Base-by-base conservation (phyloP, 2,888 invertebrate species). In the Perizoma affinitatum region DNA sequence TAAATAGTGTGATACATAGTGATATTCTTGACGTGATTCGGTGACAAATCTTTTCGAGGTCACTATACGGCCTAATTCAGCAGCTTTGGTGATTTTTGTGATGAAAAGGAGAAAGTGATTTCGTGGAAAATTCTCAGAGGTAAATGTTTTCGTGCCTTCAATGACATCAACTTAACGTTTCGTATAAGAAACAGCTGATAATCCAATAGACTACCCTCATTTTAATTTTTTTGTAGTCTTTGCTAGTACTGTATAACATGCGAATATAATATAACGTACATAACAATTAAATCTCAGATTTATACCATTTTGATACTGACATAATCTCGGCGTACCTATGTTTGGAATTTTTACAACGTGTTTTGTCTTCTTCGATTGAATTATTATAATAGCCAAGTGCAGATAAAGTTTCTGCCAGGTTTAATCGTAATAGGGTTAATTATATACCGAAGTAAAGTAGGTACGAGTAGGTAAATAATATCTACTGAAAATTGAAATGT, bases 21-120 rank as follows among this genome's bases (percentile, higher is more conserved):
- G 71, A 69, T 76, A 78, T 76, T 78, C 76, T 77, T 70, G 58
- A 56, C 57, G 74, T 81, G 77, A 81, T 84, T 79, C 82, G 83
- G 85, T 87, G 87, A 88, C 84, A 86, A 80, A 79, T 75, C 72
- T 70, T 54, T 33, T 59, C 68, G 78, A 71, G 81, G 73, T 75
- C 77, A 71, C 58, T 63, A 61, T 68, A 66, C 67, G 67, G 65
- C 66, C 68, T 70, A 68, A 63, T 71, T 68, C 65, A 68, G 60
- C 56, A 65, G 66, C 66, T 66, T 69, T 67, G 47, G 67, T 65
- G 65, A 55, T 65, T 66, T 71, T 46, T 73, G 80, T 79, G 76
- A 82, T 84, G 79, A 79, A 78, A 74, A 75, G 76, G 42, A 76
- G 76, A 74, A 77, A 79, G 81, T 80, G 72, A 52, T 8, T 45